Base-by-base conservation (phyloP, 2,113 vertebrate species). In the Calypte anna region DNA sequence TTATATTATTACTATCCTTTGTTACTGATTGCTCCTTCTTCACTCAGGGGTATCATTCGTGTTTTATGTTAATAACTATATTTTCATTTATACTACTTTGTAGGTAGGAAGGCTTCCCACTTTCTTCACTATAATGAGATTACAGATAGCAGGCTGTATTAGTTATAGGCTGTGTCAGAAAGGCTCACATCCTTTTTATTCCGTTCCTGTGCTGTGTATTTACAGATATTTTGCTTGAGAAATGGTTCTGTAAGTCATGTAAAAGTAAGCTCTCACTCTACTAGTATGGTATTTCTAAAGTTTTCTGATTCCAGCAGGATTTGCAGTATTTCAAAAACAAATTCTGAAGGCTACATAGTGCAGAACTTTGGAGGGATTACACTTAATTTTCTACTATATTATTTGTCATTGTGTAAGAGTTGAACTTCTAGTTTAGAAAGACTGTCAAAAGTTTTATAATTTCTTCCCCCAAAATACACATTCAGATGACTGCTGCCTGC, bases 1-100 rank as follows among this genome's bases (percentile, higher is more conserved):
- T 96, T 96, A 96, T 80, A 86, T 93, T 96, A 96, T 96, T 96
- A 93, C 85, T 87, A 92, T 63, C 48, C 50, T 96, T 96, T 92
- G 82, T 92, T 94, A 82, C 83, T 96, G 91, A 97, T 95, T 96
- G 75, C 55, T 57, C 69, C 86, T 87, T 96, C 92, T 93, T 91
- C 61, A 66, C 91, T 97, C 94, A 94, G 90, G 96, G 82, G 91
- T 93, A 86, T 74, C 30, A 77, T 94, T 96, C 78, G 20, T 70
- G 58, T 85, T 67, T 91, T 82, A 82, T 93, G 79, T 76, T 97
- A 93, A 95, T 92, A 94, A 70, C 64, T 80, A 68, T 31, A 77
- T 30, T 74, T 95, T 75, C 74, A 82, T 87, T 93, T 88, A 57
- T 78, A 61, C 68, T 77, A 51, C 58, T 88, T 69, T 61, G 58